Conservation (phyloP, 1,140 invertebrate species). For the Hestina assimilis region DNA sequence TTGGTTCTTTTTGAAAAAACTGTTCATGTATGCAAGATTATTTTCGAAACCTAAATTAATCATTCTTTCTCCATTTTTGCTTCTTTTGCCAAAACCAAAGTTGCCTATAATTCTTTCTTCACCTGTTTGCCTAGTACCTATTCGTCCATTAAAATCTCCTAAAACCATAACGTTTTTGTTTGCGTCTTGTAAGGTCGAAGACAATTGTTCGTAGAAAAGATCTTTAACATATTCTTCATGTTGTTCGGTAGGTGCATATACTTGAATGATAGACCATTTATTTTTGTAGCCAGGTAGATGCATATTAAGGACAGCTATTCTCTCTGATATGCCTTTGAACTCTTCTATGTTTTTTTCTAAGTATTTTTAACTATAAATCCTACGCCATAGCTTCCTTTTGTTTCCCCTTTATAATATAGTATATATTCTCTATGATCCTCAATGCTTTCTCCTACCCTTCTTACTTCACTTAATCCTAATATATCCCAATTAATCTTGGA, state of each 20-base stretch:
- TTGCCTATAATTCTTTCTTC: slow-evolving; percentile 14
- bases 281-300: not conserved
- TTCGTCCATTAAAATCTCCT: slow-evolving; percentile 8
- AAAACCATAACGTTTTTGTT: slow-evolving; percentile 8
- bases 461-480: no score
- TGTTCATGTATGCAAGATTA: not conserved
- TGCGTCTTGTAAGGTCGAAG: not conserved
- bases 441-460: no score
- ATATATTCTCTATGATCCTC: no score
- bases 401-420: no score
- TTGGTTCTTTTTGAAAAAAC: not conserved
- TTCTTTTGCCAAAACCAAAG: not conserved
- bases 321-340: no score
- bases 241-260: slow-evolving; percentile 8
- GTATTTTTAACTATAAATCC: no score
- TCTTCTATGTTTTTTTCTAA: no score
- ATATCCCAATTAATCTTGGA: no score
- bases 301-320: no score
- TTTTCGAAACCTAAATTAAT: not conserved
- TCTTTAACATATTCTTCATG: slow-evolving; percentile 3
- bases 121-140: not conserved
- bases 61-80: not conserved
- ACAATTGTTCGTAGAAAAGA: slow-evolving; percentile 4
- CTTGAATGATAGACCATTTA: slow-evolving; percentile 10
- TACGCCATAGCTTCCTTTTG: no score